Evolutionary conservation across 2,888 invertebrate species (phyloP), one percentile per base, ranked within the genome.

Genomic region (Troglohyphantes excavatus): DNA sequence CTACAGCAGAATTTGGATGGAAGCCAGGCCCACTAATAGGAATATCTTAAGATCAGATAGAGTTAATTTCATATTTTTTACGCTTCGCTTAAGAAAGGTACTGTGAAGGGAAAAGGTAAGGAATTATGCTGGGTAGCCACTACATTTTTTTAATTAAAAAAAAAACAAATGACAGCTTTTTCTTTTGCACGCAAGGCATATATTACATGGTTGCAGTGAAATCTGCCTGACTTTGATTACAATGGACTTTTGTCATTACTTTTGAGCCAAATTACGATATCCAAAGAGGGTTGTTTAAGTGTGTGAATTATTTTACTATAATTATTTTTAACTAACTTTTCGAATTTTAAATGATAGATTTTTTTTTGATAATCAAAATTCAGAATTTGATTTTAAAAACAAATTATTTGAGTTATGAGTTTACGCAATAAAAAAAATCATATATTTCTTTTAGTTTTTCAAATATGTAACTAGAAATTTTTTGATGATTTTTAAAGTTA

Each of bases 1-100:
- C 29, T 75, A 29, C 61, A 75, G 61, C 21, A 21, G 11, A 61
- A 53, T 59, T 72, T 82, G 82, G 72, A 82, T 13, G 39, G 13
- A 17, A 23, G 72, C 82, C 82, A 82, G 72, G 59, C 59, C 59
- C 39, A 70, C 61, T 82, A 72, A 82, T 72, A 72, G 61, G 72
- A 82, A 82, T 70, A 59, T 72, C 72, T 72, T 70, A 59, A 70
- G 70, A 61, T 39, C 70, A 39, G 61, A 82, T 81, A 46, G 70
- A 70, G 81, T 81, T 81, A 70, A 27, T 70, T 70, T 70, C 29
- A 29, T 33, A 53, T 53, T 81, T 65, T 79, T 79, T 61, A 61
- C 29, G 21, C 21, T 33, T 75, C 53, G 61, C 21, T 13, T 19
- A 75, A 11, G 33, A 29, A 26, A 39, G 39, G 39, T 39, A 39